Conservation (phyloP, 2,888 invertebrate genomes). For the Herminia tarsipennalis region DNA sequence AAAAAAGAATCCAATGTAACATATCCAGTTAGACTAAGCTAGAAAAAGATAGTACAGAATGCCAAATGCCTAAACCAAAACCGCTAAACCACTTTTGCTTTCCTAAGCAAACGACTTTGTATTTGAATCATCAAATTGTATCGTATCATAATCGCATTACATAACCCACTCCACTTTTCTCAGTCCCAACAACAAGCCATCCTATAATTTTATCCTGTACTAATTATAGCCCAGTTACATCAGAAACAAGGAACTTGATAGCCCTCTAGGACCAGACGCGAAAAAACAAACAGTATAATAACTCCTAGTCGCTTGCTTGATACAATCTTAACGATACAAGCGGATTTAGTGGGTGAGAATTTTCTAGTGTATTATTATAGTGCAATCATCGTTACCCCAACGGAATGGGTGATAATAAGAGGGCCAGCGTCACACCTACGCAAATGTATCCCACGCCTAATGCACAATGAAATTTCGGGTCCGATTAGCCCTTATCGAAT, state of each 20-base stretch:
- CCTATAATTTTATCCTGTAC: neutral
- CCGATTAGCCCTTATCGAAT: slow-evolving; percentile 9
- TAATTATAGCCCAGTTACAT: slow-evolving; percentile 3
- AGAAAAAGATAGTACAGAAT: no score
- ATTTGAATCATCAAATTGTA: no score
- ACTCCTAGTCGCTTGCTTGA: slow-evolving; percentile 23
- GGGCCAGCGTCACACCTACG: slow-evolving; percentile 57
- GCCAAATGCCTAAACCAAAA: no score
- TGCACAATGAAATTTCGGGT: slow-evolving; percentile 21
- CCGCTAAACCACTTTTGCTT: no score
- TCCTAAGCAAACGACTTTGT: no score
- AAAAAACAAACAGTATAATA: slow-evolving; percentile 26
- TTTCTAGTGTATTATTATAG: slow-evolving; percentile 61
- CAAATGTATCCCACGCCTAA: slow-evolving; percentile 53
- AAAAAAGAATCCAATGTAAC: no score
- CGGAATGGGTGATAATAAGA: slow-evolving; percentile 55
- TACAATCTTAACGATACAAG: slow-evolving; percentile 25
- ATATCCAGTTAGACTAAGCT: no score
- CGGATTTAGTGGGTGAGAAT: slow-evolving; percentile 66
- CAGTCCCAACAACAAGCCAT: neutral
- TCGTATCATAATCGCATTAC: no score
- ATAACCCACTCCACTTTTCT: no score
- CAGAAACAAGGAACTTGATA: slow-evolving; percentile 2
- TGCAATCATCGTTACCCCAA: slow-evolving; percentile 56
- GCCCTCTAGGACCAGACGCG: slow-evolving; percentile 5